Conservation (phyloP, 2,113 vertebrate species). For the Triplophysa tibetana region DNA sequence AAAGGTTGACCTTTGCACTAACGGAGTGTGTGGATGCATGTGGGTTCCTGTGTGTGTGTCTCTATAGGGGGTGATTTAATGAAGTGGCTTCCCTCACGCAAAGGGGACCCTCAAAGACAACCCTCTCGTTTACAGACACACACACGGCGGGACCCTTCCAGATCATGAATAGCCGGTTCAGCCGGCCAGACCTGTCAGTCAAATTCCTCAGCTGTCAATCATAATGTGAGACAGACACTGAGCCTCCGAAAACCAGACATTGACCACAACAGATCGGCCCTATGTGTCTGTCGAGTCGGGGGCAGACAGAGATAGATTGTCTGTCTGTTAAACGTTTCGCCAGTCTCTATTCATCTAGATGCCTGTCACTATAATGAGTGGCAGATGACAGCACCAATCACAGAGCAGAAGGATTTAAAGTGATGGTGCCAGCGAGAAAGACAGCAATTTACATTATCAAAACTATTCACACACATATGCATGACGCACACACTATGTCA, state of each 20-base stretch:
- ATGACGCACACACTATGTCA: background rate
- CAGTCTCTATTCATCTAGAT: slow-evolving; percentile 19
- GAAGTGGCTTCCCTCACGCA: slow-evolving; percentile 41
- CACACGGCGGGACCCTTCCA: slow-evolving; percentile 24
- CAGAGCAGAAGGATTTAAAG: slow-evolving; percentile 13
- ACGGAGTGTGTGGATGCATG: slow-evolving; percentile 45
- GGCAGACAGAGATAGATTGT: slow-evolving; percentile 29
- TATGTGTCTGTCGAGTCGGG: slow-evolving; percentile 34
- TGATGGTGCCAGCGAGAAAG: slow-evolving; percentile 23
- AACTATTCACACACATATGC: slow-evolving; percentile 25
- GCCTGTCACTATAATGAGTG: slow-evolving; percentile 40
- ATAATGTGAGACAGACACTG: slow-evolving; percentile 35
- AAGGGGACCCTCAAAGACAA: slow-evolving; percentile 32
- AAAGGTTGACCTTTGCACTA: slow-evolving; percentile 50
- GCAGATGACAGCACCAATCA: slow-evolving; percentile 45
- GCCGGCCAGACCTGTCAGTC: slow-evolving; percentile 41
- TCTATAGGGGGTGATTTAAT: slow-evolving; percentile 48
- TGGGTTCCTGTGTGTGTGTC: slow-evolving; percentile 44
- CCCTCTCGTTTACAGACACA: slow-evolving; percentile 44
- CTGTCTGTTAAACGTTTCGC: slow-evolving; percentile 16
- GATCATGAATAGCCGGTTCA: slow-evolving; percentile 12
- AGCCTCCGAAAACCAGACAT: slow-evolving; percentile 30
- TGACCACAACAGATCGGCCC: slow-evolving; percentile 12
- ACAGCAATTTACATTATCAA: slow-evolving; percentile 39
- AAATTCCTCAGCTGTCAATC: slow-evolving; percentile 44